Evolutionary conservation across 2,797 vertebrate species (phyloP).

Genomic region (Hypotaenidia okinawae): DNA sequence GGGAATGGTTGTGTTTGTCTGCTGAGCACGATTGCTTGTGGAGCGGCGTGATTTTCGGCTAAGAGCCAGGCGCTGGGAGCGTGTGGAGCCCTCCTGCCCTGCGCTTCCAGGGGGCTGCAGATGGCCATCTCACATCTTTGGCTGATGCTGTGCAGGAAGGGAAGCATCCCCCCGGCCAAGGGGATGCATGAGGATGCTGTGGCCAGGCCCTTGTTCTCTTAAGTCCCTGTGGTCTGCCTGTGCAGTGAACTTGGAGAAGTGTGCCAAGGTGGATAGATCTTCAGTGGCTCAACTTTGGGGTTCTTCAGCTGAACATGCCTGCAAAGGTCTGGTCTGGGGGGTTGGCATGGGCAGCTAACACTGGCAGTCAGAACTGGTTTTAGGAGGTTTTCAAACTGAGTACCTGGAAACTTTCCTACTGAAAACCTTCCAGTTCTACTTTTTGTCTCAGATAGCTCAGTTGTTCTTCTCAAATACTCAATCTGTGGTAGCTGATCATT

Average conservation of each 20-base stretch:
- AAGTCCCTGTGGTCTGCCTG: neutral
- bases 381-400: neutral
- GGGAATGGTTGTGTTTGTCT: neutral
- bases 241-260: fast-evolving
- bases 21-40: neutral
- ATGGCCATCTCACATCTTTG: neutral
- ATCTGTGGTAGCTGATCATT: neutral
- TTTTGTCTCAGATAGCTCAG: neutral
- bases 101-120: neutral
- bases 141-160: fast-evolving
- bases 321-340: neutral
- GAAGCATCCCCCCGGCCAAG: fast-evolving
- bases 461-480: neutral
- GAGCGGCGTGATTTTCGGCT: neutral
- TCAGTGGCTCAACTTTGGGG: neutral
- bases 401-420: neutral
- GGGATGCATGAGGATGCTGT: fast-evolving
- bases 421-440: neutral
- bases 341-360: neutral
- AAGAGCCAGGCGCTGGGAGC: neutral
- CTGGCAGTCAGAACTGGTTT: no score
- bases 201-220: neutral
- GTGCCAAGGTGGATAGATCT: neutral
- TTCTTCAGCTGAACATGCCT: neutral
- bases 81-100: neutral